Conservation (phyloP, 2,888 invertebrate species). For the Agrotis exclamationis region DNA sequence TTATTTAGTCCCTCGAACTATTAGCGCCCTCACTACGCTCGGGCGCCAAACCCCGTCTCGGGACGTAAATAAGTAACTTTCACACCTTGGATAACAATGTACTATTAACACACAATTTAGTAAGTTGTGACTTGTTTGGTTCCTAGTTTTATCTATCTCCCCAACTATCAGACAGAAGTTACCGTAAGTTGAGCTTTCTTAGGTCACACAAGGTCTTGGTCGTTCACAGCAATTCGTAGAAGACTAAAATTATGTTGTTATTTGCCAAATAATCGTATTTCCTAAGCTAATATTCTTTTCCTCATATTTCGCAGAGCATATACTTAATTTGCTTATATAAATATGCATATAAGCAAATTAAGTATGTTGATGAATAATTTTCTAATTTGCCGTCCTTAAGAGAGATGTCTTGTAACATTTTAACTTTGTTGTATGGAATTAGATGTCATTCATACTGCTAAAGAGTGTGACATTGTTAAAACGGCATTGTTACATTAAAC, state of each 20-base stretch:
- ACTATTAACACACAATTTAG: no score
- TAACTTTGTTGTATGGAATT: conserved; percentile 29
- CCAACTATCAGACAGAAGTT: no score
- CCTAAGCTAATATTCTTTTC: conserved; percentile 25
- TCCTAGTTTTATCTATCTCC: no score
- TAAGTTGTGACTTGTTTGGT: no score
- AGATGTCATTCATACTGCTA: conserved; percentile 8
- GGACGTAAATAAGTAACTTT: no score
- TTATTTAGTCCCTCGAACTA: no score
- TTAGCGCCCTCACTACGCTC: no score
- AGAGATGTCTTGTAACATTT: conserved; percentile 5
- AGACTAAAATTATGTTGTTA: conserved; percentile 17
- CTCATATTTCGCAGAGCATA: conserved; percentile 34
- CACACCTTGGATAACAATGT: no score
- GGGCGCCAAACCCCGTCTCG: no score
- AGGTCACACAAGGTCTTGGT: no score
- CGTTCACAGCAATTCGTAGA: background rate
- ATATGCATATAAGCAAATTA: conserved; percentile 18
- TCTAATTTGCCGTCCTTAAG: conserved; percentile 16
- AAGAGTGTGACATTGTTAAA: conserved; percentile 3
- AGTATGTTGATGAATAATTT: conserved; percentile 35
- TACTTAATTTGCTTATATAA: no score
- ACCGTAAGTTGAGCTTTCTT: no score
- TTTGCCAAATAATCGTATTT: conserved; percentile 30
- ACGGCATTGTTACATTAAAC: conserved; percentile 37